phyloP scores from a whole-genome alignment of 2,888 invertebrate species.

The Xylota segnis region DNA sequence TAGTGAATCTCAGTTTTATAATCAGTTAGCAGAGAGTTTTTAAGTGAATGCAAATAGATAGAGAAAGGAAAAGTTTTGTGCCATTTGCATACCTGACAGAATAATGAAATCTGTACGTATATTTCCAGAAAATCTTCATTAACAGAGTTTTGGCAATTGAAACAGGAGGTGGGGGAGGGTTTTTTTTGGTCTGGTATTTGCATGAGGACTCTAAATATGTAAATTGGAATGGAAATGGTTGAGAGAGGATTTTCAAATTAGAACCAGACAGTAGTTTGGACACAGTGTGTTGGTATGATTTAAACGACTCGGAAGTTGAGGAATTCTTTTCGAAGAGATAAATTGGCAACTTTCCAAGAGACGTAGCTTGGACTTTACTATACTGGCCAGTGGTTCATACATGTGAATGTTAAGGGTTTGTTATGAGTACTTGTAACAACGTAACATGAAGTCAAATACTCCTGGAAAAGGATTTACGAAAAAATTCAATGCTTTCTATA shows the following conservation, averaged over 20 bases:
- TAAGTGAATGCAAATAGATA: conserved; percentile 65
- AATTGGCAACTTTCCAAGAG: background rate
- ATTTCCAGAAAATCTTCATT: conserved; percentile 18
- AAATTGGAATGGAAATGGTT: conserved; percentile 29
- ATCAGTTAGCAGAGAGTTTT: conserved; percentile 58
- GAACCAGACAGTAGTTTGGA: conserved; percentile 4
- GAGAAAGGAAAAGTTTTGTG: conserved; percentile 39
- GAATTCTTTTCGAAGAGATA: background rate
- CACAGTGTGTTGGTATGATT: conserved; percentile 8
- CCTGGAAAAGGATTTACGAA: too few relatives aligned
- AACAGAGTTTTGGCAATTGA: conserved; percentile 1
- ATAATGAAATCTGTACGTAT: conserved; percentile 33
- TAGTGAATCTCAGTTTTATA: conserved; percentile 51
- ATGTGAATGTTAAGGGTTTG: too few relatives aligned
- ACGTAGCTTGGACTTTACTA: too few relatives aligned
- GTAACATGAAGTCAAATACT: too few relatives aligned
- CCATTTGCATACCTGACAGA: conserved; percentile 59
- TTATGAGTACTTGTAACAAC: too few relatives aligned
- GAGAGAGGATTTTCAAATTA: conserved; percentile 44
- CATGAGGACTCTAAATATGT: conserved; percentile 11
- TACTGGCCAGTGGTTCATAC: too few relatives aligned
- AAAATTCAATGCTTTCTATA: too few relatives aligned
- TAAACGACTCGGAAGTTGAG: background rate
- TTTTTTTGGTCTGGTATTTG: conserved; percentile 4
- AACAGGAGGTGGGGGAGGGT: background rate